Conservation (phyloP, 1,140 invertebrate species). For the Adoxophyes honmai region DNA sequence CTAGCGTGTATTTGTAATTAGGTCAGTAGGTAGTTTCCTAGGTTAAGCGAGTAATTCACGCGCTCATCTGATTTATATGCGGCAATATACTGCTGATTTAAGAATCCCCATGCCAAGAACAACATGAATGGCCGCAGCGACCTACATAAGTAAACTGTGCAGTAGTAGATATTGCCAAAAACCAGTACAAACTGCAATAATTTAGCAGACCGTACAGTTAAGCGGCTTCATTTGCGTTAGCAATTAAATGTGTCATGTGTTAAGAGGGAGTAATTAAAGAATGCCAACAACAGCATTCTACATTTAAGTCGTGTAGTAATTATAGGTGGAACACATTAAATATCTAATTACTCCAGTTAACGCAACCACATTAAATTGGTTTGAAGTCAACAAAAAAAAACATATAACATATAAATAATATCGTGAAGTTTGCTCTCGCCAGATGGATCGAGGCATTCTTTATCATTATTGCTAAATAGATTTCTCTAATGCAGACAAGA, state of each 20-base stretch:
- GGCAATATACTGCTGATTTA: not conserved
- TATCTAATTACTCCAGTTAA: too few relatives aligned
- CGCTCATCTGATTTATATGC: not conserved
- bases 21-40: not conserved
- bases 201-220: not conserved
- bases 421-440: not conserved
- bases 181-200: constrained; percentile 2
- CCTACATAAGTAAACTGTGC: not conserved
- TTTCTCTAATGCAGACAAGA: constrained; percentile 9
- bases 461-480: not conserved
- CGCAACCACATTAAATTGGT: too few relatives aligned
- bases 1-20: not conserved
- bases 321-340: too few relatives aligned
- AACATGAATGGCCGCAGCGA: constrained; percentile 11
- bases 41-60: not conserved
- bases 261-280: not conserved
- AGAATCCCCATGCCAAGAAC: constrained; percentile 10
- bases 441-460: not conserved
- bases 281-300: not conserved
- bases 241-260: not conserved
- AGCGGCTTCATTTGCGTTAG: constrained; percentile 3
- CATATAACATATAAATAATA: not conserved
- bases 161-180: not conserved
- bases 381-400: too few relatives aligned
- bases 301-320: not conserved